These are phyloP conservation scores for Pelmatolapia mariae DNA, from an alignment of 2,113 vertebrate species.

Conservation along the genomic window DNA sequence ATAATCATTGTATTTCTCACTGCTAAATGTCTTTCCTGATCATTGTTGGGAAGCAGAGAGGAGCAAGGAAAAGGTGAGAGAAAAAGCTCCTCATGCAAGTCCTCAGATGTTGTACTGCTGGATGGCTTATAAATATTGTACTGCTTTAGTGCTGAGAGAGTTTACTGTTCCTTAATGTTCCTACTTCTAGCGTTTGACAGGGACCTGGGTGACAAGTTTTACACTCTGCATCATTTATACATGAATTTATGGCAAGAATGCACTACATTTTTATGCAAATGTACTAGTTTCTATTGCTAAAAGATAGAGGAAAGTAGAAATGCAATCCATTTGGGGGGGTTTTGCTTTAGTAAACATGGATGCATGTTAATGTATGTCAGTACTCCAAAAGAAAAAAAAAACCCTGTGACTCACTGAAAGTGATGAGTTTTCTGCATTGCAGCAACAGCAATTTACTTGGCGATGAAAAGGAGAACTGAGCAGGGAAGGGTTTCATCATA, in stretches of 20 bases:
- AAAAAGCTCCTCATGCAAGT: neutral
- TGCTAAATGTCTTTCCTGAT: conserved; percentile 36
- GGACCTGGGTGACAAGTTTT: conserved; percentile 7
- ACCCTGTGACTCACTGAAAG: neutral
- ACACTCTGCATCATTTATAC: conserved; percentile 10
- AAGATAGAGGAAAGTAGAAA: neutral
- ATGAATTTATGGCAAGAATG: conserved; percentile 9
- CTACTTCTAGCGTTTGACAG: neutral
- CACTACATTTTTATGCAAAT: neutral
- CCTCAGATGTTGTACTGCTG: neutral
- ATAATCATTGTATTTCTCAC: conserved; percentile 50
- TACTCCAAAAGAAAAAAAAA: neutral
- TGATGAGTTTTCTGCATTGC: neutral
- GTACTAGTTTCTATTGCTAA: neutral
- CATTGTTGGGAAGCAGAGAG: conserved; percentile 3
- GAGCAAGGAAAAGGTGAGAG: neutral
- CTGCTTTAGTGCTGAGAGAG: neutral
- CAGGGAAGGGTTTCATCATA: neutral
- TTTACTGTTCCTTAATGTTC: conserved; percentile 13
- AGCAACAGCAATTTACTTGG: neutral
- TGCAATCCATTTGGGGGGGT: neutral
- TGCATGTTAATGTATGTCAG: neutral
- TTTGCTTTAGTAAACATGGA: neutral
- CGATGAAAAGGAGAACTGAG: neutral
- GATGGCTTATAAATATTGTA: conserved; percentile 23